Conservation (phyloP, 92 coral and sea anemone species). For the Palythoa heliodiscus region DNA sequence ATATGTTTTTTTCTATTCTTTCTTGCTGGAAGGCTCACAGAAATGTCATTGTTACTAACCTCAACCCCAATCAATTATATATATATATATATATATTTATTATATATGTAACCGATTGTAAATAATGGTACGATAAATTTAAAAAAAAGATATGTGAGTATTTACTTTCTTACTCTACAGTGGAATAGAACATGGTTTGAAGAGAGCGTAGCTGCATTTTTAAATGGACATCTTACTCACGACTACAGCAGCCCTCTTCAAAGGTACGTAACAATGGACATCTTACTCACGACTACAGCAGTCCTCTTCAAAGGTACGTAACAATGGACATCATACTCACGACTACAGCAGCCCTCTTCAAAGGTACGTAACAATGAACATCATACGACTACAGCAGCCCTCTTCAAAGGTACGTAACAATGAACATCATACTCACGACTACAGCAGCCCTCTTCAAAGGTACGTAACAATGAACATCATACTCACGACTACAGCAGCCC, state of each 20-base stretch:
- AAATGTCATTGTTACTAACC: too few relatives aligned
- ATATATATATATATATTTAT: not conserved
- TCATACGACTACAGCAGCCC: not conserved
- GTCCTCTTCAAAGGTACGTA: too few relatives aligned
- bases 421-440: not conserved
- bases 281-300: not conserved
- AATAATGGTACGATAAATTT: not conserved
- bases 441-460: too few relatives aligned
- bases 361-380: conserved; percentile 5
- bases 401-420: not conserved
- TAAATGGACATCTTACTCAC: conserved; percentile 2
- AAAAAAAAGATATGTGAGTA: not conserved
- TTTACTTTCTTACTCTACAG: not conserved
- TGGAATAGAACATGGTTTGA: conserved; percentile 12
- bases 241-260: too few relatives aligned
- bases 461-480: not conserved
- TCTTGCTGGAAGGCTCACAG: too few relatives aligned
- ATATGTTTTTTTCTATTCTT: too few relatives aligned
- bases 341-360: too few relatives aligned
- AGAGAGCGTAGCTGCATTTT: conserved; percentile 9
- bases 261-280: not conserved
- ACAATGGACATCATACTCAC: too few relatives aligned
- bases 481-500: not conserved
- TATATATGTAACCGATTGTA: too few relatives aligned
- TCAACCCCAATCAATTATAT: too few relatives aligned